These are phyloP conservation scores for Pandemis corylana DNA, from an alignment of 2,888 invertebrate genomes.

Conservation along the genomic window DNA sequence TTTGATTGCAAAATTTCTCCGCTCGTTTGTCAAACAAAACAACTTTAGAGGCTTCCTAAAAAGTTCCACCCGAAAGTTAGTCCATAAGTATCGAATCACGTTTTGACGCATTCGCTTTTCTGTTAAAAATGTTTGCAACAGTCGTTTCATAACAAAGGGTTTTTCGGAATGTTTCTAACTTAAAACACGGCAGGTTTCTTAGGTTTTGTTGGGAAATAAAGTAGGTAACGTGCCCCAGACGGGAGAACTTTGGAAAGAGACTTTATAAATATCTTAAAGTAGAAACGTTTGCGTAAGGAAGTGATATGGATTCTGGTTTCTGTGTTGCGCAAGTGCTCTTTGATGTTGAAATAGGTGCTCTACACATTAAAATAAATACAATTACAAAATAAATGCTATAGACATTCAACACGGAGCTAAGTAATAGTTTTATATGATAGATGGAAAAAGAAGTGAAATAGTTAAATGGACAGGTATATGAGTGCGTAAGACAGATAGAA, in stretches of 20 bases:
- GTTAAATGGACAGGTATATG: too few species aligned
- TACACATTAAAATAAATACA: neutral
- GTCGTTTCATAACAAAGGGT: neutral
- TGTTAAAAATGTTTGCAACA: neutral
- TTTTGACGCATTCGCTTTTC: neutral
- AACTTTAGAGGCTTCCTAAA: neutral
- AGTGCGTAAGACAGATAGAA: too few species aligned
- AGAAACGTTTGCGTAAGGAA: constrained; percentile 1
- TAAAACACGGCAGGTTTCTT: neutral
- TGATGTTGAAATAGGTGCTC: neutral
- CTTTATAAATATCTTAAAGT: constrained; percentile 1
- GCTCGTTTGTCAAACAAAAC: neutral
- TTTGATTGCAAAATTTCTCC: neutral
- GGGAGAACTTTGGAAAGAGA: neutral
- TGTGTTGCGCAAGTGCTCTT: neutral
- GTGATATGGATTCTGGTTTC: constrained; percentile 1
- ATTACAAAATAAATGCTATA: too few species aligned
- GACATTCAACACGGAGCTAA: too few species aligned
- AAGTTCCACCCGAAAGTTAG: neutral
- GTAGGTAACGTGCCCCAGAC: neutral
- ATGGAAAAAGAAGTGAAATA: too few species aligned
- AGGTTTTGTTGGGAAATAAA: neutral
- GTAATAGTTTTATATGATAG: too few species aligned
- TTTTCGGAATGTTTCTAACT: constrained; percentile 6
- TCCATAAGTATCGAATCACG: neutral